Evolutionary conservation across 2,888 invertebrate genomes (phyloP), one percentile per base, ranked within the genome.

Genomic region (Dione vanillae): DNA sequence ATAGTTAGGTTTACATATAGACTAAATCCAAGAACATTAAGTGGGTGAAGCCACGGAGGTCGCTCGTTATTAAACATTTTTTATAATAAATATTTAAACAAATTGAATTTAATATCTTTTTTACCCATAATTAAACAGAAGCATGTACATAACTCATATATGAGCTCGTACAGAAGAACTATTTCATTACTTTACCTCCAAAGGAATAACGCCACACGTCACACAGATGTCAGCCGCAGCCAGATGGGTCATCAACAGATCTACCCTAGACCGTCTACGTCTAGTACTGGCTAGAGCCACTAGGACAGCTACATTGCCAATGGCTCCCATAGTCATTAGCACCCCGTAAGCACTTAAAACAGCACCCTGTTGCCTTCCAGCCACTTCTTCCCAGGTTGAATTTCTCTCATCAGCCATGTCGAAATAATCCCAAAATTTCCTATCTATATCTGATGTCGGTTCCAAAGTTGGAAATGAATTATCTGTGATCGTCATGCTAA

Each of bases 161-260:
- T 2, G 35, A 0, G 16, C 16, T 37, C 5, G 16, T 49, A 16
- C 7, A 12, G 19, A n/a, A n/a, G n/a, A n/a, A n/a, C n/a, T 16
- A 19, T 11, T 0, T 10, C 11, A 45, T 5, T 7, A 2, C 6
- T 89, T 92, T 81, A 95, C 95, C 94, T 96, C 96, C 11, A 96
- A 82, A 0, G 97, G 97, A 75, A 97, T 96, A 88, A 96, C 96
- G 62, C 97, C 94, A 81, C 97, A 97, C 0, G 97, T 96, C 37
- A 97, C 97, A 64, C 97, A 95, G 8, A 97, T 94, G 86, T 97
- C 97, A 1, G 97, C 97, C 0, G 96, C 90, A 0, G 96, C 95
- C 65, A 97, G 89, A 82, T 97, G 96, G 65, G 96, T 95, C 85
- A 97, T 96, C 91, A 97, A 94, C 74, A 97, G 83, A 71, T 96